These are phyloP conservation scores for Strongylocentrotus purpuratus DNA, from an alignment of 35 echinoderm and acorn worm species.

Conservation along the genomic window DNA sequence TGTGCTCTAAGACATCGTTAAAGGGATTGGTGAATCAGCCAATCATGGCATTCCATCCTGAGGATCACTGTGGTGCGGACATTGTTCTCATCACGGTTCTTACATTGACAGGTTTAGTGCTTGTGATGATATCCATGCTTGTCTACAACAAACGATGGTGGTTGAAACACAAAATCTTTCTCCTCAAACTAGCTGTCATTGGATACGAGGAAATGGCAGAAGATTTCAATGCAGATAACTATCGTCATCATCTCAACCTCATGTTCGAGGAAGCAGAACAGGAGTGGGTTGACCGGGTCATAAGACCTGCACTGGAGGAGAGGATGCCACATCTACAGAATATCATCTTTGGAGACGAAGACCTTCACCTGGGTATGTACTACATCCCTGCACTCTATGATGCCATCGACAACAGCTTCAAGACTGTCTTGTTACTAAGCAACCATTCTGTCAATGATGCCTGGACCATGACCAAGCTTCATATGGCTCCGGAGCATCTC, in stretches of 20 bases:
- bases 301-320: not conserved
- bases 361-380: no score
- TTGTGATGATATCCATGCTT: not conserved
- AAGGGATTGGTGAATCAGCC: no score
- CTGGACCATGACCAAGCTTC: no score
- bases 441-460: no score
- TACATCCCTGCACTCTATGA: no score
- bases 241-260: not conserved
- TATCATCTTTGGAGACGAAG: no score
- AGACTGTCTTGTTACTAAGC: no score
- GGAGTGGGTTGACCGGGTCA: not conserved
- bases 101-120: not conserved
- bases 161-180: slow-evolving; percentile 29
- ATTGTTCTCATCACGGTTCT: not conserved
- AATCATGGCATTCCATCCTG: no score
- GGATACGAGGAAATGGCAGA: not conserved
- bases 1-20: no score
- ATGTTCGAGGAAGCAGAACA: slow-evolving; percentile 12
- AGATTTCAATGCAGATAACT: not conserved
- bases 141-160: slow-evolving; percentile 12
- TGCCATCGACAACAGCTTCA: no score
- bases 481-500: no score
- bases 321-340: slow-evolving; percentile 1
- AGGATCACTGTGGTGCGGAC: not conserved
- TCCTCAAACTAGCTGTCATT: not conserved